Conservation (phyloP, 2,113 vertebrate species). For the Pandion haliaetus region DNA sequence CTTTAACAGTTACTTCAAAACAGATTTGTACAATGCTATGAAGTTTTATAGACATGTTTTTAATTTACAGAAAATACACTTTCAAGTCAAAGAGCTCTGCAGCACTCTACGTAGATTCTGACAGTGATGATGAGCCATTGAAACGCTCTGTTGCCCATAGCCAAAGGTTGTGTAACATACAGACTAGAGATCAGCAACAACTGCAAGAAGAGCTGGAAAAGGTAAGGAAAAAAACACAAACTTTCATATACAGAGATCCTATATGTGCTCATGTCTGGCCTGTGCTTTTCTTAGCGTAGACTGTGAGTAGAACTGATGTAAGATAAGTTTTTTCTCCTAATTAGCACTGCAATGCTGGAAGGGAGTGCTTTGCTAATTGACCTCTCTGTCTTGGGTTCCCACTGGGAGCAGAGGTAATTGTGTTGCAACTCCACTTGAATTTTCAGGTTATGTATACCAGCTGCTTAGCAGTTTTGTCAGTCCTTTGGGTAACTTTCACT, state of each 20-base stretch:
- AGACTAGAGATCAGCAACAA: slow-evolving; percentile 66
- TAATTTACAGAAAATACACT: slow-evolving; percentile 77
- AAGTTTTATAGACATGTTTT: not conserved
- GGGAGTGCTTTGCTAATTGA: slow-evolving; percentile 1
- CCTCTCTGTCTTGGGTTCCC: not conserved
- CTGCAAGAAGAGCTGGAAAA: slow-evolving; percentile 76
- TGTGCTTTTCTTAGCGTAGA: not conserved
- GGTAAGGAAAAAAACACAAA: slow-evolving; percentile 34
- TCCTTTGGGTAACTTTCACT: not conserved
- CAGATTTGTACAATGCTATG: fast-evolving
- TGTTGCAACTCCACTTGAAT: not conserved
- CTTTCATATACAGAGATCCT: not conserved
- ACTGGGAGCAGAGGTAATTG: not conserved
- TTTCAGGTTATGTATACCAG: not conserved
- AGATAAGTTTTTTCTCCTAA: not conserved
- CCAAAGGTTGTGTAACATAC: slow-evolving; percentile 79
- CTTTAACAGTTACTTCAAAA: not conserved
- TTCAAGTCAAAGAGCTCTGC: slow-evolving; percentile 80
- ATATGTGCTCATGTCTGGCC: not conserved
- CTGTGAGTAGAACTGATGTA: not conserved
- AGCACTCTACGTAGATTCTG: slow-evolving; percentile 82
- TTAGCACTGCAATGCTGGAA: not conserved
- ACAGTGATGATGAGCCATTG: slow-evolving; percentile 87
- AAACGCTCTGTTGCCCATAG: slow-evolving; percentile 81
- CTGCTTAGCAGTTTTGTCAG: not conserved